A percentile compares a stretch with the other conserved stretches of the same genome.
Evolutionary conservation across 1,140 invertebrate species (phyloP).

Genomic region (Aricia agestis): DNA sequence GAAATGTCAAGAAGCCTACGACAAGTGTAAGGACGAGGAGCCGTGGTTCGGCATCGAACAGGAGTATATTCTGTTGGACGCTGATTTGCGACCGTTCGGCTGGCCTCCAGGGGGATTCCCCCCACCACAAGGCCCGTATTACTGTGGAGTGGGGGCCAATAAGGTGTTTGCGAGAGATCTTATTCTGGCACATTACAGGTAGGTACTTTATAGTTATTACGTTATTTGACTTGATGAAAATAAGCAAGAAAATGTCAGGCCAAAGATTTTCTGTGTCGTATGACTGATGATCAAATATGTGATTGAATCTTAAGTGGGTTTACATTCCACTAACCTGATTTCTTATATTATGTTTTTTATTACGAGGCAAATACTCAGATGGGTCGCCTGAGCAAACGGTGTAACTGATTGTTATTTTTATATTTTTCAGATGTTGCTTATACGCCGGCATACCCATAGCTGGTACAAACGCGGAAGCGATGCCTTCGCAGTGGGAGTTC

Average conservation of each 20-base stretch:
- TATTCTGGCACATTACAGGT: slow-evolving; percentile 78
- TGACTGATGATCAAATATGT: too few relatives aligned
- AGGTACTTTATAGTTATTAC: background rate
- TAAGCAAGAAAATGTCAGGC: too few relatives aligned
- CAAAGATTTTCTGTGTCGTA: too few relatives aligned
- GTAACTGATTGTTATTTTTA: too few relatives aligned
- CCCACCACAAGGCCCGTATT: slow-evolving; percentile 79
- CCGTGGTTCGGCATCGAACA: slow-evolving; percentile 96
- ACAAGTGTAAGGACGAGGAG: slow-evolving; percentile 82
- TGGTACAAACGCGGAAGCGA: slow-evolving; percentile 97
- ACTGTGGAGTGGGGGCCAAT: slow-evolving; percentile 96
- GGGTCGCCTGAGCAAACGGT: too few relatives aligned
- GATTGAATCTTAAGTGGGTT: too few relatives aligned
- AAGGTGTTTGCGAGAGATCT: slow-evolving; percentile 94
- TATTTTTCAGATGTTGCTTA: slow-evolving; percentile 79
- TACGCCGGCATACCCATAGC: slow-evolving; percentile 94
- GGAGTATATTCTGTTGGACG: slow-evolving; percentile 91
- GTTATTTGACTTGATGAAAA: background rate
- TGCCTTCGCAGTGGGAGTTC: slow-evolving; percentile 89
- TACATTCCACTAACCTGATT: too few relatives aligned
- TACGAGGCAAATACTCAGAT: too few relatives aligned
- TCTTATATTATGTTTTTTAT: too few relatives aligned
- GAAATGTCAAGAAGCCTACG: slow-evolving; percentile 16
- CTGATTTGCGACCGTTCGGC: slow-evolving; percentile 87
- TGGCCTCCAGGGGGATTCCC: slow-evolving; percentile 91